Conservation (phyloP, 2,797 vertebrate species). For the Cichlasoma orientale region DNA sequence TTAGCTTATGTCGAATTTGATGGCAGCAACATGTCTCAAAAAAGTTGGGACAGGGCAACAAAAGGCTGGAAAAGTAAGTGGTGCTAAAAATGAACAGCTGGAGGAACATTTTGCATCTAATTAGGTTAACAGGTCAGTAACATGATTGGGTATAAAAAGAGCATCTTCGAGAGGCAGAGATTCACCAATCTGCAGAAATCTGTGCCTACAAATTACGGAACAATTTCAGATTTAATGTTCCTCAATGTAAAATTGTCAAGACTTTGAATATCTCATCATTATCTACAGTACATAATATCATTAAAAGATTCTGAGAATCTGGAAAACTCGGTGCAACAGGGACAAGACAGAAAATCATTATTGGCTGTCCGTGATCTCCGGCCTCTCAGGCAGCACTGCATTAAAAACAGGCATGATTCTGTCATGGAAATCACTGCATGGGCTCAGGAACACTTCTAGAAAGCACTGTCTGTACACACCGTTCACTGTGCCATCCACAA, state of each 20-base stretch:
- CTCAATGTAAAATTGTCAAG: too few relatives aligned
- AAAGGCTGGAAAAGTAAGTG: neutral
- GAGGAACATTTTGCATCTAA: neutral
- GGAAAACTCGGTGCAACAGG: neutral
- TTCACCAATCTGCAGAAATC: neutral
- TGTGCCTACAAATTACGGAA: neutral
- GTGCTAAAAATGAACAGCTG: neutral
- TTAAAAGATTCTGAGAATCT: neutral
- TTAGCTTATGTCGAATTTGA: neutral
- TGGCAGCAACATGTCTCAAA: neutral
- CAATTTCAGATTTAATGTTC: too few relatives aligned
- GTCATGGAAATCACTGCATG: neutral
- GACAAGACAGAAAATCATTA: neutral
- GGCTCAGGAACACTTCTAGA: too few relatives aligned
- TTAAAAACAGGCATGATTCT: neutral
- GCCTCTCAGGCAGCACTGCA: neutral
- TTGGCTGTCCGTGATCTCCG: too few relatives aligned
- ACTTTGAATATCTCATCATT: neutral
- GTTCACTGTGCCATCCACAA: too few relatives aligned
- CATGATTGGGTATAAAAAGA: neutral
- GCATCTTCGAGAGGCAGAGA: neutral
- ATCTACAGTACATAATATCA: neutral
- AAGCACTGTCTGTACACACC: too few relatives aligned
- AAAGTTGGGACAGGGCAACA: neutral
- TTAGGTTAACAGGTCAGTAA: neutral